Base-by-base conservation (phyloP, 2,888 invertebrate species). In the Willowsia nigromaculata region DNA sequence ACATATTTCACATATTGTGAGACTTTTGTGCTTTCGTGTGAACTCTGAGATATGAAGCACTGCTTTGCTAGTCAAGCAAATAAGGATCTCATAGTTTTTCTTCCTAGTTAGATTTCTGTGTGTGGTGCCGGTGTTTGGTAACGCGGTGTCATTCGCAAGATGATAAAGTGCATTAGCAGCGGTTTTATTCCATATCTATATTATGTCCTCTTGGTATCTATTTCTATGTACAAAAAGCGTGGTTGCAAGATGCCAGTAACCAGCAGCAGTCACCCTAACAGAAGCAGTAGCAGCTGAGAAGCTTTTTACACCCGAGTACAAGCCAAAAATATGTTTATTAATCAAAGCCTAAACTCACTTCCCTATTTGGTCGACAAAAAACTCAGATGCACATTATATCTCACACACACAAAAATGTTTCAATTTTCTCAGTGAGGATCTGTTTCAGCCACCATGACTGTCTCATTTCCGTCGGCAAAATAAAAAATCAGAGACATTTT, bases 91-190 rank as follows among this genome's bases (percentile, higher is more conserved):
- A 47, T 71, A 47, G 71, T 7, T 15, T 68, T 33, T 65, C n/a
- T 59, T 59, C 59, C 65, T 65, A 4, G 43, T 83, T 47, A 2
- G 62, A 18, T 9, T n/a, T 71, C 43, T 25, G 47, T 71, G 71
- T 71, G 40, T 86, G 78, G 40, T 86, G 78, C 68, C 80, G 80
- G 80, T 86, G 62, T 80, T 86, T 82, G 30, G 81, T 68, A 68
- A 53, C 59, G 81, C 88, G 88, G 88, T 88, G 88, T 88, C 88
- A 83, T 88, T 88, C 74, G 76, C 74, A 83, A 88, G 88, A 88
- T 83, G 88, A 83, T 88, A 76, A 88, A 88, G 76, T 88, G 83
- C 88, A 88, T 88, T 88, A 88, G 88, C 88, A 83, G 65, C 71
- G 56, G 30, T 40, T 59, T 71, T 50, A 53, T 87, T 82, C 82